These are phyloP conservation scores for Aphrophora alni DNA, from an alignment of 2,888 invertebrate species.

Conservation along the genomic window DNA sequence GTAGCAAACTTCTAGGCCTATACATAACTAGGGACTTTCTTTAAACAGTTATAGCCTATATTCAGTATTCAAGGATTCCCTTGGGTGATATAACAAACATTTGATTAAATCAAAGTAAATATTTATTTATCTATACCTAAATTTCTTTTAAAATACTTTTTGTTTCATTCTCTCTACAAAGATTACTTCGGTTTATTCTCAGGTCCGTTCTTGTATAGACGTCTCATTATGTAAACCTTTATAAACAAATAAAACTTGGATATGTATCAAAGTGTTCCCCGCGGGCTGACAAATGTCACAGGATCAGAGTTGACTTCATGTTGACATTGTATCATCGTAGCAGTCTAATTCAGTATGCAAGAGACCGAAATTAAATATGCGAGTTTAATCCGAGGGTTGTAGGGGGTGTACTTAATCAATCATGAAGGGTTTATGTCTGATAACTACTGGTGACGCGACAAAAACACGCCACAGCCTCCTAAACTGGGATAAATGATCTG, in stretches of 20 bases:
- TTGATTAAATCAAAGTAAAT: no score
- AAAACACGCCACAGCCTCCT: not conserved
- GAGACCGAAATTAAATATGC: not conserved
- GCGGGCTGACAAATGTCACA: not conserved
- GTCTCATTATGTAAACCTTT: not conserved
- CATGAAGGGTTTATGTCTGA: slow-evolving; percentile 2
- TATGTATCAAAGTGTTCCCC: not conserved
- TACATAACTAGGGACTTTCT: no score
- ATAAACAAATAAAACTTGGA: not conserved
- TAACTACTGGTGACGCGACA: slow-evolving; percentile 2
- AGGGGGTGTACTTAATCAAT: slow-evolving; percentile 2
- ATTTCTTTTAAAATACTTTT: no score
- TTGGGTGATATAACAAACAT: no score
- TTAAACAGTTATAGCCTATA: no score
- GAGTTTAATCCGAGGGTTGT: slow-evolving; percentile 2
- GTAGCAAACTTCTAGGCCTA: no score
- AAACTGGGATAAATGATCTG: slow-evolving; percentile 1
- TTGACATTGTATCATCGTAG: not conserved
- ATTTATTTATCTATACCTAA: no score
- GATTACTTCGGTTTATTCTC: no score
- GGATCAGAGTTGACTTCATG: not conserved
- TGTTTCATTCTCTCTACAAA: no score
- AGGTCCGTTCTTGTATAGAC: no score
- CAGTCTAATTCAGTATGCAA: not conserved
- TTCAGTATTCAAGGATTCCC: no score